Base-by-base conservation (phyloP, 2,113 vertebrate genomes). In the Pangasianodon hypophthalmus region DNA sequence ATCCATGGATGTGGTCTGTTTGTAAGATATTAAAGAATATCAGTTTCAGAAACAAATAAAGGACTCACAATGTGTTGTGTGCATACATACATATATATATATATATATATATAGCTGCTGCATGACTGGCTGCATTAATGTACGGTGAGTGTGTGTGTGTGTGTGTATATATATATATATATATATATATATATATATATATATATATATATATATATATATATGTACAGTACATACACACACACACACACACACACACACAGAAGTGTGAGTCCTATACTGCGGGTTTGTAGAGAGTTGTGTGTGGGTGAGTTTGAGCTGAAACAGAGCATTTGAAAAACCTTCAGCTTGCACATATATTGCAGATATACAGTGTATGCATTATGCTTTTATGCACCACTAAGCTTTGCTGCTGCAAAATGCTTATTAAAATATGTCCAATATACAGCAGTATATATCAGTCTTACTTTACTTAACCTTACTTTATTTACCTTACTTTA, bases 241-340 rank as follows among this genome's bases (percentile, higher is more conserved):
- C 37, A n/a, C 6, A 73, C 18, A 41, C 2, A 41, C 1, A 73
- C 32, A 73, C 18, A 44, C 46, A 86, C 75, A 73, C 6, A 85
- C 18, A 86, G 4, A 48, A 16, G 37, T 71, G 56, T 86, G 48
- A 75, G 52, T 85, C 37, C 50, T 44, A 88, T n/a, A 88, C 79
- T 82, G 60, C 50, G 8, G 37, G 21, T 54, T 8, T 75, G 48
- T 46, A 73, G 56, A 73, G 32, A 62, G 52, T 71, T 71, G 75
- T 48, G 44, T 60, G 64, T 88, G 81, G 82, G 41, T 90, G 83
- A 69, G 56, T 80, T 46, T 69, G 85, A 56, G 50, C 67, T 75
- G 85, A 56, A 71, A 71, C 41, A 9, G 29, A 73, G 29, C 64
- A 41, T 73, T 14, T 73, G 32, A 75, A 86, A 75, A 87, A 75